Percentiles rank a stretch among this genome's conserved stretches.
These are phyloP conservation scores for Atherinomorus stipes DNA, from an alignment of 2,113 vertebrate species.

Conservation along the genomic window DNA sequence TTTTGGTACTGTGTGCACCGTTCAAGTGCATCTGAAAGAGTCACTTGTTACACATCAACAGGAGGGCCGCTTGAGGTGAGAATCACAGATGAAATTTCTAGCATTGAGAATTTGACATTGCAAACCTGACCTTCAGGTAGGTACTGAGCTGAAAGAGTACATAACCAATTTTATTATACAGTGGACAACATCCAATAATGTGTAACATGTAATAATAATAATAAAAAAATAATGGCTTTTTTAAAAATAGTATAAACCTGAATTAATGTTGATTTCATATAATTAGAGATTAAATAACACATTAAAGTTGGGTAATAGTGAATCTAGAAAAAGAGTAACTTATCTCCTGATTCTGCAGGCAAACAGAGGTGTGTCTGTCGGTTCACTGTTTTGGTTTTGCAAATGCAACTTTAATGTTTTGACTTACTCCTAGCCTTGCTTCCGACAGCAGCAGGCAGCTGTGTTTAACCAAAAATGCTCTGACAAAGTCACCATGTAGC, in stretches of 20 bases:
- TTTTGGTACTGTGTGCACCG: slow-evolving; percentile 32
- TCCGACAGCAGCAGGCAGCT: background rate
- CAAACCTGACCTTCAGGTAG: slow-evolving; percentile 33
- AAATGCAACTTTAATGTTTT: background rate
- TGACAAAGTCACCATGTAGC: too few relatives aligned
- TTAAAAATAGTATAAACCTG: too few relatives aligned
- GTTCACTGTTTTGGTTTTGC: background rate
- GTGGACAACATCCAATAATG: background rate
- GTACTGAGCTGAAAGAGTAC: too few relatives aligned
- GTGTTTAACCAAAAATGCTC: background rate
- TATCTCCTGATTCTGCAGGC: too few relatives aligned
- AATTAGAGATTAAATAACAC: too few relatives aligned
- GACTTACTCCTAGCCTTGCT: background rate
- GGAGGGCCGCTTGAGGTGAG: slow-evolving; percentile 15
- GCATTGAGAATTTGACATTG: slow-evolving; percentile 3
- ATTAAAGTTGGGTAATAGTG: too few relatives aligned
- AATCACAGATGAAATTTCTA: slow-evolving; percentile 32
- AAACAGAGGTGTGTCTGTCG: background rate
- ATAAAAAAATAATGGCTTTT: too few relatives aligned
- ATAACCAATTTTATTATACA: slow-evolving; percentile 3
- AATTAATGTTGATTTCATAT: too few relatives aligned
- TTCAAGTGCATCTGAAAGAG: slow-evolving; percentile 8
- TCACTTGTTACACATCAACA: slow-evolving; percentile 35
- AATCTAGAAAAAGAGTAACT: too few relatives aligned
- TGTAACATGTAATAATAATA: too few relatives aligned